Base-by-base conservation (phyloP, 35 echinoderm and acorn worm genomes). In the Patiria miniata region DNA sequence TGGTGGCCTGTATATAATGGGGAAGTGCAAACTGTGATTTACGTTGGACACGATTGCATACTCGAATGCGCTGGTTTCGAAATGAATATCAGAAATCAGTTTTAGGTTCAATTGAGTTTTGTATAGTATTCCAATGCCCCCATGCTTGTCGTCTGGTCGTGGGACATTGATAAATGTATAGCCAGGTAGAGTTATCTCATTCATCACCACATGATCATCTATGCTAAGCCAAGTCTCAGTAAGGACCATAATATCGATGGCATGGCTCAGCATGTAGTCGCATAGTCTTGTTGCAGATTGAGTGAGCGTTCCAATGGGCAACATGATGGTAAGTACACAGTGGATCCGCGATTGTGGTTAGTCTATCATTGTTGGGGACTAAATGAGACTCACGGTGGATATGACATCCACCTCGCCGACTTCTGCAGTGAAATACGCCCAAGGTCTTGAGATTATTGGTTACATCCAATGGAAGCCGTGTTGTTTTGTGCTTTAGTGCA, bases 271-370 rank as follows among this genome's bases (percentile, higher is more conserved):
- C 1, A 81, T 47, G 39, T 81, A 81, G 79, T 81, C 79, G 38
- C 79, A 81, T 39, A 81, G 79, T 81, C 42, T 81, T 81, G 38
- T 81, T 81, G 39, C 79, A 81, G 21, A 81, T 39, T 3, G 79
- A 81, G 34, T 81, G 79, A 81, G 79, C 42, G 38, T 2, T 39
- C 79, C 79, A 81, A 81, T 78, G 73, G 26, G 26, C 37, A 38
- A 38, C 73, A 78, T 56, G 53, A 56, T 17, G 53, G 53, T 56
- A 56, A 56, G 14, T 56, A 56, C 3, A 56, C 53, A 17, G 53
- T 56, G 53, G 53, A n/a, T 1, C 53, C 53, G 53, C 2, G 53
- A 3, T 56, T 56, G 53, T 56, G n/a, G 3, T 56, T 56, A 56
- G 53, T 56, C 53, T 56, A 56, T 56, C 53, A 56, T 56, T 56